Conservation (phyloP, 1,140 invertebrate genomes). For the Drosophila tropicalis region DNA sequence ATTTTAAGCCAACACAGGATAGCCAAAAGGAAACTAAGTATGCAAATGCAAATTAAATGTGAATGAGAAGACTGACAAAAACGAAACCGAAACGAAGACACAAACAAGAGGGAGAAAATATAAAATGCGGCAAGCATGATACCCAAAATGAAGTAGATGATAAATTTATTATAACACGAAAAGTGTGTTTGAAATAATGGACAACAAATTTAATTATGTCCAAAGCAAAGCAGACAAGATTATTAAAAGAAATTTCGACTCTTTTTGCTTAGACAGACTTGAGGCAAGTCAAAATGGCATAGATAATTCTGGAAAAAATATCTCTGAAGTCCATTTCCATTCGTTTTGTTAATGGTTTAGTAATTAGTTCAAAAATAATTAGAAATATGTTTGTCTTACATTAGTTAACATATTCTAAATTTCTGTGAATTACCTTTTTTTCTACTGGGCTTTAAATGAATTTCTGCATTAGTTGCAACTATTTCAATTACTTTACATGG, state of each 20-base stretch:
- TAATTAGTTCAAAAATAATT: too few species aligned
- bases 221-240: background rate
- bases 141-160: background rate
- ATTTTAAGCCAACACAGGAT: constrained; percentile 34
- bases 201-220: constrained; percentile 13
- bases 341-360: too few species aligned
- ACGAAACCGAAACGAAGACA: constrained; percentile 18
- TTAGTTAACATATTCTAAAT: too few species aligned
- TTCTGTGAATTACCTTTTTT: too few species aligned
- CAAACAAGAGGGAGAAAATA: background rate
- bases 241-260: background rate
- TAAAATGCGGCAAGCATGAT: too few species aligned
- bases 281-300: too few species aligned
- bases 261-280: background rate
- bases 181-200: background rate
- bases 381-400: too few species aligned
- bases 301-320: too few species aligned
- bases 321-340: too few species aligned
- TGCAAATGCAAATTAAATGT: constrained; percentile 74
- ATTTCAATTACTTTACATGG: too few species aligned
- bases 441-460: too few species aligned
- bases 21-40: constrained; percentile 46
- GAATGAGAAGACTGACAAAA: constrained; percentile 29
- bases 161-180: constrained; percentile 3
- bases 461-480: too few species aligned